Evolutionary conservation across 2,888 invertebrate species (phyloP), one percentile per base, ranked within the genome.

Genomic region (Pachydiplax longipennis): DNA sequence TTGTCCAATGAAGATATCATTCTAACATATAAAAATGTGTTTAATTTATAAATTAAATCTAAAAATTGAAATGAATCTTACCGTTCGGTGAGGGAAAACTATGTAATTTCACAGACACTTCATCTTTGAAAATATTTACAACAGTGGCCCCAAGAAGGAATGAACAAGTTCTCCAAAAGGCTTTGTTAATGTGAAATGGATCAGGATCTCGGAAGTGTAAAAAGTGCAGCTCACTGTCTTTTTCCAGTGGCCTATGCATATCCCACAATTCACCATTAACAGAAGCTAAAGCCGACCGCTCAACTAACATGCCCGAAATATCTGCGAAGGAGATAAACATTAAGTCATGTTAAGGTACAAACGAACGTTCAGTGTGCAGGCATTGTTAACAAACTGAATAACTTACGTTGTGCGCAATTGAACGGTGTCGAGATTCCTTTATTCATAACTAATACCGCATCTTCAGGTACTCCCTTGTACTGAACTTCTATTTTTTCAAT

Each of bases 111-210:
- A 99, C 95, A 2, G 95, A 94, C 22, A 97, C 95, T 5, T 96
- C 94, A 83, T 97, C 96, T 93, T 97, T 98, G 94, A 99, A 99
- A 0, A 97, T 96, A 3, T 95, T 95, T 40, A 96, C 96, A 0
- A 97, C 95, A 1, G 97, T 96, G 13, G 97, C 97, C 0, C 99
- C 99, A 10, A 99, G 94, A 92, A 99, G 94, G 92, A 99, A 96
- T 0, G 98, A 98, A 93, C 99, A 98, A 0, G 97, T 97, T 90
- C 99, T 95, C 99, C 99, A 99, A 94, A 98, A 99, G 0, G 97
- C 97, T 92, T 96, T 96, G 93, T 97, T 97, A 0, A 96, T 96
- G 83, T 94, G 94, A 91, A 94, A 94, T 0, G 95, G 95, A 91
- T 96, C 95, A 0, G 95, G 93, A 90, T 96, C 95, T 90, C 95